phyloP scores from a whole-genome alignment of 1,140 invertebrate genomes.

The Luehdorfia chinensis region DNA sequence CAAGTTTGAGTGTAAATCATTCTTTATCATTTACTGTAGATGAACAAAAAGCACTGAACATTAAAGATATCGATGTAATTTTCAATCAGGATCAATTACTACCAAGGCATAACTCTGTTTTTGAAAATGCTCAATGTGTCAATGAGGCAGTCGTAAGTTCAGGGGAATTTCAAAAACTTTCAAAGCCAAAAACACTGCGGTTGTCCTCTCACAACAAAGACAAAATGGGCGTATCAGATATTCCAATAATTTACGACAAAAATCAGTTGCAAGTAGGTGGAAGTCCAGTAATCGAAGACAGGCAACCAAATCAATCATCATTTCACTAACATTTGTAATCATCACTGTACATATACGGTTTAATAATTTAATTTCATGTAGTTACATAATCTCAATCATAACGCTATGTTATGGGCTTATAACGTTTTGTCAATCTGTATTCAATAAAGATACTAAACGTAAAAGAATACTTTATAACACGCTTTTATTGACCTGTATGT shows the following conservation, averaged over 20 bases:
- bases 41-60: conserved; percentile 9
- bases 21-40: background rate
- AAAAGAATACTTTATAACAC: background rate
- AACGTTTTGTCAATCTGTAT: background rate
- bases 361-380: background rate
- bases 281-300: conserved; percentile 22
- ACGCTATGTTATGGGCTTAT: background rate
- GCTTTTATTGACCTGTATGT: no score
- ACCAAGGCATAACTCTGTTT: background rate
- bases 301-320: background rate
- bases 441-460: background rate
- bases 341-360: background rate
- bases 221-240: no score
- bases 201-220: conserved; percentile 3
- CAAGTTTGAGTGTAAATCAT: background rate
- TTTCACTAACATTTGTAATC: background rate
- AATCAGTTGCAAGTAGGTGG: conserved; percentile 21
- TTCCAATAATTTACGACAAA: conserved; percentile 25
- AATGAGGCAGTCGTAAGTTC: background rate
- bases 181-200: background rate
- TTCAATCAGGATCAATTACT: conserved; percentile 18
- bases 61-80: conserved; percentile 18
- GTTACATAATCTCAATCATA: background rate
- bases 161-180: background rate
- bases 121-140: background rate